Evolutionary conservation across 1,140 invertebrate genomes (phyloP).

Genomic region (Drosophila aff.): DNA sequence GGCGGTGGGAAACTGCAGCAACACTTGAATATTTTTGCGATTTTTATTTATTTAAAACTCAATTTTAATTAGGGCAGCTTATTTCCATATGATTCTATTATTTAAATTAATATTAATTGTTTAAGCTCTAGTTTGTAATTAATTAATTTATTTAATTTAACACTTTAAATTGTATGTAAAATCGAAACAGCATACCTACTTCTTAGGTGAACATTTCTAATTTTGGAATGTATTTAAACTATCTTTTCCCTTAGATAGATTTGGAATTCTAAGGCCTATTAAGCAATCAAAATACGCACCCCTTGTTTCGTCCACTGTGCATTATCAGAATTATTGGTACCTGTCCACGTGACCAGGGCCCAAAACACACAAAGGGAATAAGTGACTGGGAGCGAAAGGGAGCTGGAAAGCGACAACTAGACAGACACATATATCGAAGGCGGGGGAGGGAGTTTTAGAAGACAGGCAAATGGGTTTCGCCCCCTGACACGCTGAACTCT

Average conservation of each 20-base stretch:
- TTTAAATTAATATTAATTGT: no score
- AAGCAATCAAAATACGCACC: neutral
- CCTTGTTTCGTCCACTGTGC: conserved; percentile 25
- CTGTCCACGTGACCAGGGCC: conserved; percentile 69
- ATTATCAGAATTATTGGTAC: conserved; percentile 79
- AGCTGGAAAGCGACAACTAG: conserved; percentile 11
- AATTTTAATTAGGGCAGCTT: neutral
- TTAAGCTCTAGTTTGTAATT: no score
- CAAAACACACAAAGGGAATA: conserved; percentile 45
- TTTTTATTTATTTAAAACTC: neutral
- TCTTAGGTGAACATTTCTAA: no score
- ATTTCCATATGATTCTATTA: no score
- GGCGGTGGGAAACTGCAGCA: conserved; percentile 11
- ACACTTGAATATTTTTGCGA: conserved; percentile 13
- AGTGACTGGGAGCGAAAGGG: conserved; percentile 23
- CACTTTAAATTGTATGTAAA: no score
- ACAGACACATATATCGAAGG: conserved; percentile 1
- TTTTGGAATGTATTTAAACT: no score
- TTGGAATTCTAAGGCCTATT: neutral
- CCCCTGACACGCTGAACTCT: conserved; percentile 80
- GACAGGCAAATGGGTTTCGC: conserved; percentile 75
- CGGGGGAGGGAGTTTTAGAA: conserved; percentile 33
- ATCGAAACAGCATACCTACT: no score
- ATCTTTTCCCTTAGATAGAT: neutral
- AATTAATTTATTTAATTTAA: no score